Evolutionary conservation across 2,797 vertebrate genomes (phyloP), one percentile per base, ranked within the genome.

Genomic region (Novumbra hubbsi): DNA sequence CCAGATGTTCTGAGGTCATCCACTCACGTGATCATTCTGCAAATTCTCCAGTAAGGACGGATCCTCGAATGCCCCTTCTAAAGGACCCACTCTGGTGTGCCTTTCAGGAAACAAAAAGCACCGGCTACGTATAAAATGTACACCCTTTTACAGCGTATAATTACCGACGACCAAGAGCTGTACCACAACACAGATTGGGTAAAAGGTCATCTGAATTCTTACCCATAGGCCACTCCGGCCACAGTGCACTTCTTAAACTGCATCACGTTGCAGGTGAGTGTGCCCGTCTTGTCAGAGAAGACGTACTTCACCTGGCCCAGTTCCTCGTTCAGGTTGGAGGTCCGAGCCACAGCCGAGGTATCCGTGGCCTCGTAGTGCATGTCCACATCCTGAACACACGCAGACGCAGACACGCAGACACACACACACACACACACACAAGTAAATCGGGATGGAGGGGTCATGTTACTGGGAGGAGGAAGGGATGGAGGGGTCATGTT

Each of bases 241-340:
- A 96, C 90, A 9, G 94, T 95, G 71, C 95, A 96, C 85, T 96
- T 96, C 91, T 96, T 96, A 88, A 96, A 96, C 66, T 95, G 95
- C 95, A 96, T 96, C 62, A 96, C 88, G 19, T 96, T 96, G 87
- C 95, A 96, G 0, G 95, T 96, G 80, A 96, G 87, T 21, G 95
- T 96, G 16, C 95, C 55, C 7, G 55, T 60, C 24, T 60, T 60
- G 55, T 60, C 55, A 14, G 55, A 60, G 55, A 60, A 60, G 85
- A 96, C 95, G 79, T 96, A 96, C 87, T 96, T 96, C 65, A 96
- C 95, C 95, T 96, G 95, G 62, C 95, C 95, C 62, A 96, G 92
- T 65, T 96, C 95, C 79, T 96, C 95, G 74, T 96, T 96, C 41
- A 96, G 94, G 87, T 96, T 96, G 60, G 95, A 96, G 7, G 95